phyloP scores from a whole-genome alignment of 2,888 invertebrate species.

The Drosophila mettleri region DNA sequence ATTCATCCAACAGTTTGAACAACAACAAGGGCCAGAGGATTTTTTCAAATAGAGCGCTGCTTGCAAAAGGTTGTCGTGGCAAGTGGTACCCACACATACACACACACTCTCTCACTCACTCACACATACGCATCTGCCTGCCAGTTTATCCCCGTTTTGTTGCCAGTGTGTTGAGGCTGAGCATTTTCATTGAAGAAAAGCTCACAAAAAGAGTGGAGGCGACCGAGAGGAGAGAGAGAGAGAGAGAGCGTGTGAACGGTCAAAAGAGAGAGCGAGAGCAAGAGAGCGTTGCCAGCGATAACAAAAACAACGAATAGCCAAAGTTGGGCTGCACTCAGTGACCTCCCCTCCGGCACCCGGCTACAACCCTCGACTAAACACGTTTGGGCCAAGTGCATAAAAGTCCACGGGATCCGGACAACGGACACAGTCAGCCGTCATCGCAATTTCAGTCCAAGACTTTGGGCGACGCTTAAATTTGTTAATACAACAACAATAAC shows the following conservation, averaged over 20 bases:
- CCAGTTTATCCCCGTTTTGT: conserved; percentile 42
- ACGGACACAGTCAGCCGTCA: conserved; percentile 40
- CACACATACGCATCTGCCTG: conserved; percentile 31
- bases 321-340: conserved; percentile 65
- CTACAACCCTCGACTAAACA: conserved; percentile 39
- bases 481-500: conserved; percentile 40
- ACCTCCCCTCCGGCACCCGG: conserved; percentile 25
- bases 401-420: conserved; percentile 41
- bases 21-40: conserved; percentile 65
- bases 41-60: conserved; percentile 51
- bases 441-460: conserved; percentile 40
- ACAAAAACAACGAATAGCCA: conserved; percentile 75
- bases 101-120: conserved; percentile 33
- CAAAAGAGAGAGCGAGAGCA: conserved; percentile 15
- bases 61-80: conserved; percentile 74
- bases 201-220: conserved; percentile 22
- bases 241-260: conserved; percentile 7
- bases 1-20: conserved; percentile 51
- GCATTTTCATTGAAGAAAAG: conserved; percentile 76
- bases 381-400: conserved; percentile 68
- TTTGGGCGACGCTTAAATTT: conserved; percentile 43
- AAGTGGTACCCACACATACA: conserved; percentile 68
- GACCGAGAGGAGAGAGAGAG: conserved; percentile 12
- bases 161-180: conserved; percentile 46
- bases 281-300: conserved; percentile 56